phyloP scores from a whole-genome alignment of 1,140 invertebrate species.

The Sminthurinus signatus region DNA sequence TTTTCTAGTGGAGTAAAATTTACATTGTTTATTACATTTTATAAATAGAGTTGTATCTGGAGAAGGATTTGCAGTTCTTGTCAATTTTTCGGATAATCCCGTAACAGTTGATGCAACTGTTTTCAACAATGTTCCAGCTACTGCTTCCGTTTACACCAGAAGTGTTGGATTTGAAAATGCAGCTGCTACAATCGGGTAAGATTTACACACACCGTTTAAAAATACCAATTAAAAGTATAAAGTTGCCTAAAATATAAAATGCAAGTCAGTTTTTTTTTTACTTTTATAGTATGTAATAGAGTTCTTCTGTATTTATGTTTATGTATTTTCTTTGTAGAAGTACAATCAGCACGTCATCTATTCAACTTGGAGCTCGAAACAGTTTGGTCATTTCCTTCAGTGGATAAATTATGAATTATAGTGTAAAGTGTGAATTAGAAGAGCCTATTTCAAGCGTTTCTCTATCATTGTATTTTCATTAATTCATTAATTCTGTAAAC shows the following conservation, averaged over 20 bases:
- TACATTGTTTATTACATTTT: neutral
- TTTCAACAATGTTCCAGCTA: neutral
- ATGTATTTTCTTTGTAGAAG: no score
- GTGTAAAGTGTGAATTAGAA: no score
- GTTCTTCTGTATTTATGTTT: no score
- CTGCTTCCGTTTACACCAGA: neutral
- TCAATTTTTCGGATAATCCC: conserved; percentile 7
- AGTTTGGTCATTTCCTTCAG: no score
- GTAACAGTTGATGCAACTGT: conserved; percentile 2
- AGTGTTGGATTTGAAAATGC: neutral
- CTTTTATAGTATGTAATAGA: neutral
- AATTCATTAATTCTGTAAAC: no score
- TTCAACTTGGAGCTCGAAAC: no score
- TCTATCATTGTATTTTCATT: no score
- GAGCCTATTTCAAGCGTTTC: no score
- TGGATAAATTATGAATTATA: no score
- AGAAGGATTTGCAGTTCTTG: conserved; percentile 6
- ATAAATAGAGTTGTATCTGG: neutral
- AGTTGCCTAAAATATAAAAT: neutral
- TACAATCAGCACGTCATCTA: no score
- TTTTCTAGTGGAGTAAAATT: neutral
- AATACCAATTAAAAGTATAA: neutral
- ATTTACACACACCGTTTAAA: no score
- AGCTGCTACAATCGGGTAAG: neutral
- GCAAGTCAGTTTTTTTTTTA: neutral